Percentiles rank a stretch among this genome's conserved stretches.
These are phyloP conservation scores for Augiades crinisus DNA, from an alignment of 2,888 invertebrate genomes.

Conservation along the genomic window DNA sequence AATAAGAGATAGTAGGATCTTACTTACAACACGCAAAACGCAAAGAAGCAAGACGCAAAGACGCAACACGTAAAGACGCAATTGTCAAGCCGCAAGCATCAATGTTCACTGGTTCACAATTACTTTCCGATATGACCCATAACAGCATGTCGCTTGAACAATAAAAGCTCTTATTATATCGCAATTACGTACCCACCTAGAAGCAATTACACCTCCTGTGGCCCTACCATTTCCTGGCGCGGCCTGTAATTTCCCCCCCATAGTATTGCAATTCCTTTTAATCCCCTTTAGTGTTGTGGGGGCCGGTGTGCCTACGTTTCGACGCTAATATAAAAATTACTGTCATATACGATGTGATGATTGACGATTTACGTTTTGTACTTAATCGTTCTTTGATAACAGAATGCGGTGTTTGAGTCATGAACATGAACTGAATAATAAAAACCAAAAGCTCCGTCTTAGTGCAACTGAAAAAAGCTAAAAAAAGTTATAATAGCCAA, in stretches of 20 bases:
- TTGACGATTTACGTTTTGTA: neutral
- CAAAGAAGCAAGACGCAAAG: no score
- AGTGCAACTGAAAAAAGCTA: no score
- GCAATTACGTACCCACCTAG: slow-evolving; percentile 17
- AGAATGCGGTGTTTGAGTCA: no score
- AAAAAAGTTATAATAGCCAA: no score
- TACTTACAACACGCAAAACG: no score
- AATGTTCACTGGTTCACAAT: neutral
- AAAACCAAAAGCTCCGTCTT: no score
- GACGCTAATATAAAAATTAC: slow-evolving; percentile 14
- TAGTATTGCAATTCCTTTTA: slow-evolving; percentile 13
- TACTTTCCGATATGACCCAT: slow-evolving; percentile 1
- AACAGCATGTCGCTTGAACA: neutral
- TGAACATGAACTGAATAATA: no score
- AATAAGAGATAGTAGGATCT: no score
- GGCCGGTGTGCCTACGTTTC: slow-evolving; percentile 4
- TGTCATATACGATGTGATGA: neutral
- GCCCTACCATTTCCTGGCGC: slow-evolving; percentile 9
- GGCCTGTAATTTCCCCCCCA: slow-evolving; percentile 4
- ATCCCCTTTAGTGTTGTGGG: slow-evolving; percentile 4
- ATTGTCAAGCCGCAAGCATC: neutral
- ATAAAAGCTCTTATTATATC: slow-evolving; percentile 17
- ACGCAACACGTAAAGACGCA: no score
- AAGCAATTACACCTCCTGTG: slow-evolving; percentile 13
- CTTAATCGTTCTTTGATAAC: neutral